These are phyloP conservation scores for Anarhynchus alexandrinus DNA, from an alignment of 2,113 vertebrate species.

Conservation along the genomic window DNA sequence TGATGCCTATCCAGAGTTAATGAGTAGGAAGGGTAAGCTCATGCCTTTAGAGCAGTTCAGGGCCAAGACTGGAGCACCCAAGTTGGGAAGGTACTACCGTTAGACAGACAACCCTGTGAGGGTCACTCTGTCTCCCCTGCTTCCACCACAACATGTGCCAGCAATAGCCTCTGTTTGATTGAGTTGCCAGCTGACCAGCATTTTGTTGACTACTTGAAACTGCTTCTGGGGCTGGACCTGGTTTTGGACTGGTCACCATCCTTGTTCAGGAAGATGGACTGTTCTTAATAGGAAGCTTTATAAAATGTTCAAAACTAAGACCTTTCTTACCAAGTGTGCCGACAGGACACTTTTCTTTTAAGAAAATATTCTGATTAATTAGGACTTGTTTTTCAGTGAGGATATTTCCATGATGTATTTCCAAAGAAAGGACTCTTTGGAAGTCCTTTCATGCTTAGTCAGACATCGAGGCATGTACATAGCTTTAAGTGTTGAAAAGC, in stretches of 20 bases:
- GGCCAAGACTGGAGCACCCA: background rate
- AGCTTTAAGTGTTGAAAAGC: background rate
- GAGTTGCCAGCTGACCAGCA: background rate
- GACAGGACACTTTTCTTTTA: background rate
- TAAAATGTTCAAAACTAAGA: background rate
- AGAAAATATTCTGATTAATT: background rate
- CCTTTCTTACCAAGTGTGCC: background rate
- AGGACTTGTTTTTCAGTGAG: background rate
- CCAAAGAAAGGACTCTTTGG: background rate
- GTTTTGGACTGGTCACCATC: background rate
- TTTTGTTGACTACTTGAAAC: background rate
- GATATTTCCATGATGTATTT: background rate
- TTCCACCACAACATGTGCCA: background rate
- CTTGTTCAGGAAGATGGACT: background rate
- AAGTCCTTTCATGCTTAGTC: background rate
- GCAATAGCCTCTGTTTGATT: background rate
- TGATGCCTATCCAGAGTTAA: background rate
- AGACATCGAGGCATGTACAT: background rate
- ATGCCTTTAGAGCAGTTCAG: background rate
- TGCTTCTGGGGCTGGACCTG: background rate
- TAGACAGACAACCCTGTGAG: background rate
- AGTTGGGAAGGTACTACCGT: rapidly evolving
- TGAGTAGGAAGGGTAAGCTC: background rate
- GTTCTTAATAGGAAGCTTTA: background rate
- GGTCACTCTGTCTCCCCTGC: background rate